These are phyloP conservation scores for Pristionchus fissidentatus DNA, from an alignment of 2,888 invertebrate genomes.

Conservation along the genomic window DNA sequence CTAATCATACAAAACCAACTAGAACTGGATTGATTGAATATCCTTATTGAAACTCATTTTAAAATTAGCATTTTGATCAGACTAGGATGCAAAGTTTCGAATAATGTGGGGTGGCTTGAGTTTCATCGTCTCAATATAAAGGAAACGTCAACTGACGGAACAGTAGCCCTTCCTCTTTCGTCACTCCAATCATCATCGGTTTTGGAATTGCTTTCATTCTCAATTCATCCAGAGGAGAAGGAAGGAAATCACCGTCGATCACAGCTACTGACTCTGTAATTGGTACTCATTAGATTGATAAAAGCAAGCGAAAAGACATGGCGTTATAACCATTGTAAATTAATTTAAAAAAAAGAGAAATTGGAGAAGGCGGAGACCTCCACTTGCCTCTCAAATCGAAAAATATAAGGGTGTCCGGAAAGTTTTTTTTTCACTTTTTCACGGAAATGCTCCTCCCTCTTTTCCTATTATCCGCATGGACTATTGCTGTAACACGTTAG, in stretches of 20 bases:
- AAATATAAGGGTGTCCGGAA: too few species aligned
- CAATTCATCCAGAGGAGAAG: slow-evolving; percentile 24
- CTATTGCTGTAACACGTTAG: too few species aligned
- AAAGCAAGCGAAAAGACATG: not conserved
- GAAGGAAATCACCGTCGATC: slow-evolving; percentile 14
- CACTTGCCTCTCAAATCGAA: too few species aligned
- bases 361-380: too few species aligned
- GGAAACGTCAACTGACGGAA: slow-evolving; percentile 54
- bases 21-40: too few species aligned
- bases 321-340: too few species aligned
- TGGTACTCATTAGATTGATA: not conserved
- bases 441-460: too few species aligned
- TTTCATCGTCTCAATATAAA: slow-evolving; percentile 49
- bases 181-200: slow-evolving; percentile 30
- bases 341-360: too few species aligned
- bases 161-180: slow-evolving; percentile 23
- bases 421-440: too few species aligned
- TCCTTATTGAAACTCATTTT: not conserved
- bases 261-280: not conserved
- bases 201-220: slow-evolving; percentile 13
- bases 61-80: not conserved
- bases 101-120: not conserved
- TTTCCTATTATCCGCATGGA: too few species aligned
- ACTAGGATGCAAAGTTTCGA: not conserved
- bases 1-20: too few species aligned